These are phyloP conservation scores for Parnassius glacialis DNA, from an alignment of 2,888 invertebrate species.

Conservation along the genomic window DNA sequence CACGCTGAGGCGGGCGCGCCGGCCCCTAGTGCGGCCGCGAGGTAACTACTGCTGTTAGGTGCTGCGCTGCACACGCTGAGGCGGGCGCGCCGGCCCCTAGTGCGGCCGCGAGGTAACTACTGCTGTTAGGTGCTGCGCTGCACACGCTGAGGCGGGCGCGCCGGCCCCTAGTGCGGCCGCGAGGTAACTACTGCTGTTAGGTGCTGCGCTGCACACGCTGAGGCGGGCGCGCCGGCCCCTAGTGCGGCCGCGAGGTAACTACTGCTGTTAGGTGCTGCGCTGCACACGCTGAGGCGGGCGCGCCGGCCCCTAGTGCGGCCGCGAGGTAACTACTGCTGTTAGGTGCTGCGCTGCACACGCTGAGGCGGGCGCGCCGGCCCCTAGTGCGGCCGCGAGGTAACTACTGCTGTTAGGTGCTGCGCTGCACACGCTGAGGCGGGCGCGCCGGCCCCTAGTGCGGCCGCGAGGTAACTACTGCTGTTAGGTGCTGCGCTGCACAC, in stretches of 20 bases:
- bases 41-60: slow-evolving; percentile 88
- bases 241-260: slow-evolving; percentile 18
- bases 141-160: slow-evolving; percentile 64
- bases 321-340: slow-evolving; percentile 85
- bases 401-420: slow-evolving; percentile 89
- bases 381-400: slow-evolving; percentile 22
- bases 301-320: slow-evolving; percentile 28
- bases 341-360: slow-evolving; percentile 79
- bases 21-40: slow-evolving; percentile 26
- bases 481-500: slow-evolving; percentile 82
- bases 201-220: slow-evolving; percentile 74
- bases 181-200: slow-evolving; percentile 88
- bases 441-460: slow-evolving; percentile 30
- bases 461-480: slow-evolving; percentile 83
- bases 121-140: slow-evolving; percentile 88
- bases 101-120: slow-evolving; percentile 29
- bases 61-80: slow-evolving; percentile 73
- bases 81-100: slow-evolving; percentile 33
- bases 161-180: slow-evolving; percentile 27
- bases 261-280: slow-evolving; percentile 89
- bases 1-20: slow-evolving; percentile 58
- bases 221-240: slow-evolving; percentile 38
- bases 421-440: slow-evolving; percentile 70
- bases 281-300: slow-evolving; percentile 69
- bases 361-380: slow-evolving; percentile 45